These are phyloP conservation scores for Hirtodrosophila cameraria DNA, from an alignment of 2,888 invertebrate genomes.

Conservation along the genomic window DNA sequence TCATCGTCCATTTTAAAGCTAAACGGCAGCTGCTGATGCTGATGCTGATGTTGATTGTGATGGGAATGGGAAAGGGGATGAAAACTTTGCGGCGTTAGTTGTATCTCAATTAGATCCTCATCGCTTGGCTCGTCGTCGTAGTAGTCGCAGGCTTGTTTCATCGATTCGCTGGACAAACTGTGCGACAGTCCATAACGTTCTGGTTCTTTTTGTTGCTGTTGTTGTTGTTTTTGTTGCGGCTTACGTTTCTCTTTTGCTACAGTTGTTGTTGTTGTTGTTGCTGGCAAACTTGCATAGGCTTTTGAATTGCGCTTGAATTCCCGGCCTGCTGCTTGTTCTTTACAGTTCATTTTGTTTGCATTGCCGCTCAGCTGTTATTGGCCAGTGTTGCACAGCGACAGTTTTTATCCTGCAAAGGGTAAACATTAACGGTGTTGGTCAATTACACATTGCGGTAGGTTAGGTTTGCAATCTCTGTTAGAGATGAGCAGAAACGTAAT, in stretches of 20 bases:
- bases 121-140: constrained; percentile 79
- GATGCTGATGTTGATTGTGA: constrained; percentile 9
- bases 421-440: neutral
- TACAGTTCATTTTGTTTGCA: constrained; percentile 60
- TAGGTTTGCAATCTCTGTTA: constrained; percentile 17
- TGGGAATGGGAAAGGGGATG: constrained; percentile 53
- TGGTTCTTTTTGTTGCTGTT: constrained; percentile 34
- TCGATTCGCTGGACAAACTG: constrained; percentile 81
- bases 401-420: neutral
- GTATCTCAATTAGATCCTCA: constrained; percentile 76
- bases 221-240: constrained; percentile 23
- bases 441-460: constrained; percentile 26
- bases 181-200: constrained; percentile 76
- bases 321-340: constrained; percentile 62
- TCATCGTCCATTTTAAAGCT: constrained; percentile 52
- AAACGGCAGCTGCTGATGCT: constrained; percentile 43
- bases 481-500: constrained; percentile 2
- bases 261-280: constrained; percentile 28
- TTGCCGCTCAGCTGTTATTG: constrained; percentile 40
- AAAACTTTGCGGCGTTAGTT: constrained; percentile 68
- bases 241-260: constrained; percentile 41
- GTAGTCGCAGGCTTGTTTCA: constrained; percentile 79
- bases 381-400: constrained; percentile 40
- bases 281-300: constrained; percentile 70
- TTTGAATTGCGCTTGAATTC: constrained; percentile 72